These are phyloP conservation scores for Lepidotrigona ventralis DNA, from an alignment of 1,140 invertebrate genomes.

Conservation along the genomic window DNA sequence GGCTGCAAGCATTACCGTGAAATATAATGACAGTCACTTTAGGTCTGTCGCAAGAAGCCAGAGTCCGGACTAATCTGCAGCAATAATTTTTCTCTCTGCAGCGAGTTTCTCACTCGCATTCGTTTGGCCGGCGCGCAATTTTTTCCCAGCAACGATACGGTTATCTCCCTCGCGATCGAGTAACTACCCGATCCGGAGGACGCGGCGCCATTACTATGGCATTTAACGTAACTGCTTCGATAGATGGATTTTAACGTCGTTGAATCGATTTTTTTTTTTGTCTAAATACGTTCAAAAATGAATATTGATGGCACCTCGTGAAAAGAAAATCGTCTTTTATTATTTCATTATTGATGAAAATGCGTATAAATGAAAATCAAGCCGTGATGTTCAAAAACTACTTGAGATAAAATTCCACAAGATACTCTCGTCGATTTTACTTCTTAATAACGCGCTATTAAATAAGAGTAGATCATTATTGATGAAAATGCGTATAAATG, in stretches of 20 bases:
- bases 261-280: background rate
- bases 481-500: too few species aligned
- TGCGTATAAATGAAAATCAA: too few species aligned
- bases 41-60: slow-evolving; percentile 43
- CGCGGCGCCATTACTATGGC: background rate
- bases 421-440: background rate
- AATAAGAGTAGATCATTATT: background rate
- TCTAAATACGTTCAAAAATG: too few species aligned
- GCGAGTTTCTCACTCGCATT: slow-evolving; percentile 13
- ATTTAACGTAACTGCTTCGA: background rate
- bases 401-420: too few species aligned
- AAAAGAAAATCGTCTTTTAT: too few species aligned
- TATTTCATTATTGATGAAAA: too few species aligned
- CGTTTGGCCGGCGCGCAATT: background rate
- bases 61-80: slow-evolving; percentile 45
- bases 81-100: slow-evolving; percentile 40
- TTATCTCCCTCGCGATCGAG: slow-evolving; percentile 12
- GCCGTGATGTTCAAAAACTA: too few species aligned
- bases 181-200: background rate
- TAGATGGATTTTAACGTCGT: background rate
- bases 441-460: background rate
- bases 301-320: too few species aligned
- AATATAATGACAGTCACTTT: slow-evolving; percentile 41
- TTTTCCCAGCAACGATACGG: background rate
- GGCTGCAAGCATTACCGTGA: slow-evolving; percentile 17